Evolutionary conservation across 2,888 invertebrate species (phyloP).

Genomic region (Saturnia japonica): DNA sequence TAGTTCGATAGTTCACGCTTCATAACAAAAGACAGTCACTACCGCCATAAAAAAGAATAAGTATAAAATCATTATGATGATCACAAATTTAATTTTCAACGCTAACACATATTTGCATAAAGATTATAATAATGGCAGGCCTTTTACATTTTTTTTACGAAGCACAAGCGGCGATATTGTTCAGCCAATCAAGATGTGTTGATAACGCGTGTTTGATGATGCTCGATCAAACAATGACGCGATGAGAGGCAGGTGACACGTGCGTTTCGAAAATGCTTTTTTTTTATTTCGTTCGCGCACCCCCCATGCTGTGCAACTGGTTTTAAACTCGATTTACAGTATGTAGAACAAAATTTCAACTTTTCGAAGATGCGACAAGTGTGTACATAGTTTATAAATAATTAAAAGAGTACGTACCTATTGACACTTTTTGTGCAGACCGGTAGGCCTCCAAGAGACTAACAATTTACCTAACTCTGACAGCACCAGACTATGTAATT

Average conservation of each 20-base stretch:
- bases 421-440: too few species aligned
- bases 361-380: constrained; percentile 40
- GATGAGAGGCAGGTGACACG: constrained; percentile 71
- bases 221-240: constrained; percentile 50
- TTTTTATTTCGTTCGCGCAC: constrained; percentile 46
- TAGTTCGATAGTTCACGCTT: not conserved
- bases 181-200: constrained; percentile 22
- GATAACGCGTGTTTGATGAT: constrained; percentile 23
- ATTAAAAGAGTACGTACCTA: not conserved
- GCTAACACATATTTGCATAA: not conserved
- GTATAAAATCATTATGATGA: not conserved
- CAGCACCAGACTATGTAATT: not conserved
- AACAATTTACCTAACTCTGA: not conserved
- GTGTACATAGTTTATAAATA: not conserved
- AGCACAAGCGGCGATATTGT: constrained; percentile 20
- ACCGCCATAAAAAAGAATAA: not conserved
- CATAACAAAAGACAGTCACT: not conserved
- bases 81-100: constrained; percentile 4
- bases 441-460: too few species aligned
- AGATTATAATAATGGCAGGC: constrained; percentile 1
- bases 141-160: not conserved
- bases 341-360: constrained; percentile 36
- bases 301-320: constrained; percentile 52
- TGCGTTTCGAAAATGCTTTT: constrained; percentile 54
- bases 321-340: constrained; percentile 51